Evolutionary conservation across 2,113 vertebrate species (phyloP).

Genomic region (Plecturocebus donacophilus): DNA sequence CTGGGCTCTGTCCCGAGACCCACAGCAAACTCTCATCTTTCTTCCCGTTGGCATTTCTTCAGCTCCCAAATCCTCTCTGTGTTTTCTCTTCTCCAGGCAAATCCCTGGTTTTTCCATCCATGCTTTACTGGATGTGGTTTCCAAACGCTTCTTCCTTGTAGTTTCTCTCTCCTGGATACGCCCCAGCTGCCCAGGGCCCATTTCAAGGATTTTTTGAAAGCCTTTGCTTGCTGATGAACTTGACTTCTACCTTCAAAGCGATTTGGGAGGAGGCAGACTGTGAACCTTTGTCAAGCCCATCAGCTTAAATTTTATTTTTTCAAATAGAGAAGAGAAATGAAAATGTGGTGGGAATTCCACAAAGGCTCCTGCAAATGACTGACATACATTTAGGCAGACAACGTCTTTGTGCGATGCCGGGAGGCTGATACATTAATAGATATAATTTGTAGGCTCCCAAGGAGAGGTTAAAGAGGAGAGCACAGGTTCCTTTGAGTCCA

Average conservation of each 20-base stretch:
- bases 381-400: conserved; percentile 74
- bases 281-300: conserved; percentile 44
- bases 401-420: conserved; percentile 81
- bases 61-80: not conserved
- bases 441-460: conserved; percentile 87
- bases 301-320: conserved; percentile 63
- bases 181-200: not conserved
- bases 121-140: not conserved
- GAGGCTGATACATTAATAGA: conserved; percentile 86
- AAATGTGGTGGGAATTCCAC: not conserved
- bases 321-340: not conserved
- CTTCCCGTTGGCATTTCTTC: not conserved
- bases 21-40: not conserved
- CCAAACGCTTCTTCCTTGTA: not conserved
- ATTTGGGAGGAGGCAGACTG: not conserved
- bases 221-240: not conserved
- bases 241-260: not conserved
- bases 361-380: conserved; percentile 46
- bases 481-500: conserved; percentile 86
- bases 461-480: conserved; percentile 92
- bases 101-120: not conserved
- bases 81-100: not conserved
- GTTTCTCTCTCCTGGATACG: not conserved
- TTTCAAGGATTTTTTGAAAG: not conserved
- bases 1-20: rapidly evolving